These are phyloP conservation scores for Dromas ardeola DNA, from an alignment of 2,113 vertebrate species.

Conservation along the genomic window DNA sequence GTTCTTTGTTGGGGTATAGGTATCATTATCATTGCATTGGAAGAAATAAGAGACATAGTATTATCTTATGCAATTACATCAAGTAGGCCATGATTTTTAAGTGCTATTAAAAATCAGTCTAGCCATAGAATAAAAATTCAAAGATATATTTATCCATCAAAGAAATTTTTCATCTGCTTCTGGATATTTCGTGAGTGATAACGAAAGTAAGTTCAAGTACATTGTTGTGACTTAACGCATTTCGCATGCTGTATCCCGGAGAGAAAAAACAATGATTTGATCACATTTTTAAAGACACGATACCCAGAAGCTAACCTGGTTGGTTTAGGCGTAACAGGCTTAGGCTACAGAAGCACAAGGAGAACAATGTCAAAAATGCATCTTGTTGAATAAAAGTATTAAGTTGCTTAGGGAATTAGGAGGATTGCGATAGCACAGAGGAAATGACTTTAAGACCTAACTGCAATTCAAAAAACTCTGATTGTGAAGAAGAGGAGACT, in stretches of 20 bases:
- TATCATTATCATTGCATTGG: not conserved
- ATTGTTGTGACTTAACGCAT: not conserved
- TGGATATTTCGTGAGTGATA: not conserved
- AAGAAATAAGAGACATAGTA: not conserved
- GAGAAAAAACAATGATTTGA: not conserved
- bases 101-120: not conserved
- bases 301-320: not conserved
- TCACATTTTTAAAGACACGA: not conserved
- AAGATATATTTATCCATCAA: not conserved
- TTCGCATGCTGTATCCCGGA: not conserved
- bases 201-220: not conserved
- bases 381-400: not conserved
- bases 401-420: not conserved
- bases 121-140: not conserved
- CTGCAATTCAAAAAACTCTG: not conserved
- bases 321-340: not conserved
- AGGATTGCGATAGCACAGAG: not conserved
- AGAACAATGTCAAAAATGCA: not conserved
- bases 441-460: not conserved
- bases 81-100: not conserved
- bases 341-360: not conserved
- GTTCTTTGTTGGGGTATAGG: not conserved
- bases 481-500: not conserved
- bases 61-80: not conserved
- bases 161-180: not conserved